Conservation (phyloP, 2,113 vertebrate species). For the Polypterus senegalus region DNA sequence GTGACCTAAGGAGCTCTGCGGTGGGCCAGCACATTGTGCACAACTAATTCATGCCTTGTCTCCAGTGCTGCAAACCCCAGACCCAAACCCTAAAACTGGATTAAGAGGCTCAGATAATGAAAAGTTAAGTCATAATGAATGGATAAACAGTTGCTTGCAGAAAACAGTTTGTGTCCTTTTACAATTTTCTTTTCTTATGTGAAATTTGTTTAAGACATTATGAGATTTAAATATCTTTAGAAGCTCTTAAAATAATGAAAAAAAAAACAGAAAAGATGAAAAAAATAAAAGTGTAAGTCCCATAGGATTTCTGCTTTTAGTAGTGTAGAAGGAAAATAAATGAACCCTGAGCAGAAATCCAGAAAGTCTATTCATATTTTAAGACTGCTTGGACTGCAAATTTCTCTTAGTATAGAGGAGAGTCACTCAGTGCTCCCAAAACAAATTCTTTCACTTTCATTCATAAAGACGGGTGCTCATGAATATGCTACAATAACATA, state of each 20-base stretch:
- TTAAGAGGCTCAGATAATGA: too few species aligned
- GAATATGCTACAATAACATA: too few species aligned
- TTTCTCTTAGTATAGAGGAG: constrained; percentile 21
- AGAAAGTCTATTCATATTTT: constrained; percentile 19
- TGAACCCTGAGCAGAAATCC: constrained; percentile 29
- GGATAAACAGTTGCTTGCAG: neutral
- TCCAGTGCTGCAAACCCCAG: too few species aligned
- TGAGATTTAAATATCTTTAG: constrained; percentile 33
- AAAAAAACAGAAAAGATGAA: constrained; percentile 19
- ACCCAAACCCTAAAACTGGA: too few species aligned
- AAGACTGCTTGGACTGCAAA: constrained; percentile 24
- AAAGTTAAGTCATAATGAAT: too few species aligned
- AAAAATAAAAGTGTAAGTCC: constrained; percentile 30
- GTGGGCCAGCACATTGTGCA: too few species aligned
- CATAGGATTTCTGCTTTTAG: constrained; percentile 23
- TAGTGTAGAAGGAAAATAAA: constrained; percentile 21
- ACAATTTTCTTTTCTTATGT: constrained; percentile 27
- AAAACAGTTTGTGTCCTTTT: neutral
- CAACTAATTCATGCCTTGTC: too few species aligned
- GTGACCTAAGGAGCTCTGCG: too few species aligned
- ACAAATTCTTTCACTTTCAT: too few species aligned
- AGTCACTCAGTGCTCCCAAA: neutral
- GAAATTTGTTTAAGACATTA: constrained; percentile 24
- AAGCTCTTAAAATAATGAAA: constrained; percentile 28
- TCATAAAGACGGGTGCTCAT: too few species aligned